Percentiles rank a stretch among this genome's conserved stretches.
phyloP scores from a whole-genome alignment of 1,140 invertebrate genomes.

The Aphidius ervi region DNA sequence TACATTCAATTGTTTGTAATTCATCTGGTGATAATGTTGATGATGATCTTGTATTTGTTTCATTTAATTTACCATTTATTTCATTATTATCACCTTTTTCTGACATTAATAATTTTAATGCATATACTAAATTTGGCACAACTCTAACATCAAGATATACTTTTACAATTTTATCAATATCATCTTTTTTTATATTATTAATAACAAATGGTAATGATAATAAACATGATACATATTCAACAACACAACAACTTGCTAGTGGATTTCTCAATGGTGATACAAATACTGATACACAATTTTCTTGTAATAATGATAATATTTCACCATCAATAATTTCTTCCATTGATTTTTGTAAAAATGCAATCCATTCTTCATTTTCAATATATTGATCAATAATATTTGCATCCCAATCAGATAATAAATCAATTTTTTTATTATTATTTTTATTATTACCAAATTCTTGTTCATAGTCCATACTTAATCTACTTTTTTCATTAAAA shows the following conservation, averaged over 20 bases:
- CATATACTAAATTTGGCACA: slow-evolving; percentile 72
- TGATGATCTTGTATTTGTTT: slow-evolving; percentile 51
- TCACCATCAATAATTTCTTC: slow-evolving; percentile 68
- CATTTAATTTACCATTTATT: slow-evolving; percentile 36
- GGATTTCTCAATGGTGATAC: slow-evolving; percentile 66
- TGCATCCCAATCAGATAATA: slow-evolving; percentile 43
- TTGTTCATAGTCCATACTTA: slow-evolving; percentile 37
- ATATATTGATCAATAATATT: slow-evolving; percentile 58
- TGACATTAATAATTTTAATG: slow-evolving; percentile 61
- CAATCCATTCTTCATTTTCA: slow-evolving; percentile 79
- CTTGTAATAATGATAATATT: slow-evolving; percentile 65
- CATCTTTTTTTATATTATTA: slow-evolving; percentile 48
- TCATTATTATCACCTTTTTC: slow-evolving; percentile 15
- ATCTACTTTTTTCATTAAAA: slow-evolving; percentile 25
- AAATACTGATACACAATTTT: slow-evolving; percentile 69
- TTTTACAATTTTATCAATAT: slow-evolving; percentile 58
- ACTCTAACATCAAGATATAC: slow-evolving; percentile 73
- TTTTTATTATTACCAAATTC: slow-evolving; percentile 30
- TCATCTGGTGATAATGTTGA: slow-evolving; percentile 57
- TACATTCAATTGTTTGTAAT: slow-evolving; percentile 61
- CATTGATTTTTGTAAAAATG: slow-evolving; percentile 61
- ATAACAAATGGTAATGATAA: slow-evolving; percentile 69
- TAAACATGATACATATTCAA: slow-evolving; percentile 66
- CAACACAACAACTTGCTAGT: slow-evolving; percentile 60
- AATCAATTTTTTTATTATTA: slow-evolving; percentile 26